Evolutionary conservation across 1,140 invertebrate species (phyloP), one percentile per base, ranked within the genome.

Genomic region (Ceratitis capitata): DNA sequence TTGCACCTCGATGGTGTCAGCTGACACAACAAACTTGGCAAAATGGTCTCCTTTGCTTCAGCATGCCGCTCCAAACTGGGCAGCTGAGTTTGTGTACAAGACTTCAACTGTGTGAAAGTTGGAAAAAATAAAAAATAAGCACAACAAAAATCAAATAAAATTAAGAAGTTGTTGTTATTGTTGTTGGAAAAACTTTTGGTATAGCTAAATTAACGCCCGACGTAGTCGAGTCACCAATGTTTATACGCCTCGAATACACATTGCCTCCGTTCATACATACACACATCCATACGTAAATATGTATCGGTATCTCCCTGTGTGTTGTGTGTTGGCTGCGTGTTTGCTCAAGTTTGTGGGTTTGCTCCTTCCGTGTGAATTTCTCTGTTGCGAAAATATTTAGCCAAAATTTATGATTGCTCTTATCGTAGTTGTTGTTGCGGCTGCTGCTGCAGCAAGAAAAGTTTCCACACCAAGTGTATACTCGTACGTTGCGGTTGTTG

Each of bases 341-440:
- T n/a, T 45, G n/a, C n/a, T 45, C 39, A n/a, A 45, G 69, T 42
- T 74, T 74, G 64, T 74, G 39, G 29, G 16, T 45, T 74, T 74
- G 69, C 69, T 45, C n/a, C 19, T 23, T 0, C 19, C 51, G 12
- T 39, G 61, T n/a, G 32, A 69, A 19, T 69, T 47, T 12, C 45
- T 47, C 5, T 32, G 61, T 32, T 10, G n/a, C 26, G 19, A 78
- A 47, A 78, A 45, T 78, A 78, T 78, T 78, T 78, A 39, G 69
- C 19, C 69, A 78, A 78, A 32, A 78, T 78, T 42, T 45, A 78
- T 78, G 69, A 45, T 47, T 78, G 39, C 42, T n/a, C n/a, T n/a
- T 58, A 23, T 58, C 26, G 56, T 58, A 58, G 10, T 19, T 64
- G 61, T 69, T 78, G 35, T 23, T 61, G 39, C 29, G n/a, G 56